A percentile compares a stretch with the other conserved stretches of the same genome.
phyloP scores from a whole-genome alignment of 1,140 invertebrate genomes.

The Monomorium pharaonis region DNA sequence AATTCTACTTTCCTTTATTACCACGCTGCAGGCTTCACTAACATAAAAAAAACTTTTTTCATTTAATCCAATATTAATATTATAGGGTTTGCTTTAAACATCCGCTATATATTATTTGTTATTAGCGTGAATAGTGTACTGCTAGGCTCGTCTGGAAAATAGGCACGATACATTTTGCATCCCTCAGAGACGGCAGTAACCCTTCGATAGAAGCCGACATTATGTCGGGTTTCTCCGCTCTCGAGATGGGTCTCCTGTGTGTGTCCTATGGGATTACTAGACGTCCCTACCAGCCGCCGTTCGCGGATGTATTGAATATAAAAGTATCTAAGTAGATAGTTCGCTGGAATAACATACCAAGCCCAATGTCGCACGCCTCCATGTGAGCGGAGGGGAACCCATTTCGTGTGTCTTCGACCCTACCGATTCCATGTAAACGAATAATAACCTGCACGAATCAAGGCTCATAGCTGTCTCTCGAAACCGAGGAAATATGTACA shows the following conservation, averaged over 20 bases:
- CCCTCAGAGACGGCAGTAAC: constrained; percentile 73
- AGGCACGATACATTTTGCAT: constrained; percentile 74
- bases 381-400: constrained; percentile 30
- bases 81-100: background rate
- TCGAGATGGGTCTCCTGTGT: constrained; percentile 71
- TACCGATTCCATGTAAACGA: constrained; percentile 73
- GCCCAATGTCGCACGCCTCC: constrained; percentile 21
- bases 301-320: constrained; percentile 84
- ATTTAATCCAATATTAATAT: background rate
- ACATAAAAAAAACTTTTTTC: background rate
- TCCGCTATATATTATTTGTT: constrained; percentile 1
- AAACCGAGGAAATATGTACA: constrained; percentile 69
- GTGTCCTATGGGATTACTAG: constrained; percentile 81
- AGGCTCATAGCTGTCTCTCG: constrained; percentile 50
- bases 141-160: constrained; percentile 75
- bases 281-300: constrained; percentile 66
- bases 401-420: constrained; percentile 64
- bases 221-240: constrained; percentile 65
- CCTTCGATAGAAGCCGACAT: constrained; percentile 77
- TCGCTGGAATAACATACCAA: constrained; percentile 78
- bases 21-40: too few relatives aligned
- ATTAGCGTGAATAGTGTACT: constrained; percentile 38
- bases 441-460: constrained; percentile 83
- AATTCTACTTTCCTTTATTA: background rate
- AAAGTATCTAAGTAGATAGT: constrained; percentile 83